Evolutionary conservation across 92 coral and sea anemone species (phyloP).

Genomic region (Phenganax subtilis): DNA sequence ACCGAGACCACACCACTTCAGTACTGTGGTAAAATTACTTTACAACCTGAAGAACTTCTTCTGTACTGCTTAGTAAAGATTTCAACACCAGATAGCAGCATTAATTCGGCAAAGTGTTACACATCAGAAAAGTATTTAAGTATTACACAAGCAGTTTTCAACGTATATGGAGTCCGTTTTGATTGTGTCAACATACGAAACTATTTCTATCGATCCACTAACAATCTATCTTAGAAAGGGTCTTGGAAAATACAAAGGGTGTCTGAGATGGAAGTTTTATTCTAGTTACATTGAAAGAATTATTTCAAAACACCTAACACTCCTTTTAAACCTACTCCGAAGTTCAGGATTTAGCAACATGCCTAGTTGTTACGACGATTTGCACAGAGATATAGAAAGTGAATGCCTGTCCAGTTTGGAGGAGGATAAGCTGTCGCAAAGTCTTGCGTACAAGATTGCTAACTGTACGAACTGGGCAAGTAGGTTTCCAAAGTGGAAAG

Average conservation of each 20-base stretch:
- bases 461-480: not conserved
- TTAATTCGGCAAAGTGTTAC: not conserved
- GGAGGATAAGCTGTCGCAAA: slow-evolving; percentile 4
- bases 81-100: not conserved
- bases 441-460: slow-evolving; percentile 16
- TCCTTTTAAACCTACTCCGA: slow-evolving; percentile 5
- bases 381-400: slow-evolving; percentile 1
- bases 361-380: not conserved
- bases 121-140: not conserved
- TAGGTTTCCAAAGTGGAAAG: slow-evolving; percentile 30
- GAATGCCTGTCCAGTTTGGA: slow-evolving; percentile 25
- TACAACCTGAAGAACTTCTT: slow-evolving; percentile 13
- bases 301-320: slow-evolving; percentile 8
- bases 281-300: slow-evolving; percentile 17
- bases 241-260: slow-evolving; percentile 27
- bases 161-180: not conserved
- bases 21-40: not conserved
- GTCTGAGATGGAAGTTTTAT: slow-evolving; percentile 22
- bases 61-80: not conserved
- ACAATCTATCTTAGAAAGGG: slow-evolving; percentile 26
- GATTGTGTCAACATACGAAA: slow-evolving; percentile 8
- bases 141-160: not conserved
- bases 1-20: not conserved
- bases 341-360: not conserved
- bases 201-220: slow-evolving; percentile 27